Conservation (phyloP, 1,140 invertebrate genomes). For the Globodera ellingtonae region DNA sequence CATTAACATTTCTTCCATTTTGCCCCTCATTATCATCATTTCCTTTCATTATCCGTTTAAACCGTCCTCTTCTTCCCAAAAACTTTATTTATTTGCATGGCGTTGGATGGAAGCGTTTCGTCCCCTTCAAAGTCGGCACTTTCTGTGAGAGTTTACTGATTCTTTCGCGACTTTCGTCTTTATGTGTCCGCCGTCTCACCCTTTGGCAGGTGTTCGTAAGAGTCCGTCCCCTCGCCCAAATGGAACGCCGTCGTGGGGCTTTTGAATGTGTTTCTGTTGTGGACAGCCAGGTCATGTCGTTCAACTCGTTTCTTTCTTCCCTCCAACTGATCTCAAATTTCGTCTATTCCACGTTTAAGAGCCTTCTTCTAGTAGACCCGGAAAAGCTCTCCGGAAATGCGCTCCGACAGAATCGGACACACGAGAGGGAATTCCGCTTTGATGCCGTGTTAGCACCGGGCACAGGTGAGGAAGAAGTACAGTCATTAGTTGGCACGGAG, state of each 20-base stretch:
- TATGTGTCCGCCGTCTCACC: background rate
- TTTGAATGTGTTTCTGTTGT: conserved; percentile 68
- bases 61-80: background rate
- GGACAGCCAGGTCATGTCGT: conserved; percentile 66
- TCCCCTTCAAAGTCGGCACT: background rate
- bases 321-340: background rate
- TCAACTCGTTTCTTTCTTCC: conserved; percentile 18
- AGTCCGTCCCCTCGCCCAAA: conserved; percentile 69
- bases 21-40: too few relatives aligned
- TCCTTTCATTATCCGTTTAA: background rate
- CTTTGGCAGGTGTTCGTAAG: conserved; percentile 69
- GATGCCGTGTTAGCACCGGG: conserved; percentile 77
- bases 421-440: conserved; percentile 80
- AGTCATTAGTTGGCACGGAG: conserved; percentile 71
- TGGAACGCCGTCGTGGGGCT: conserved; percentile 67
- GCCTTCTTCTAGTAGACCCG: conserved; percentile 72
- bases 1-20: too few relatives aligned
- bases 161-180: too few relatives aligned
- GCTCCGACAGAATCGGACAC: conserved; percentile 72
- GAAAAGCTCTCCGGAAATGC: conserved; percentile 72
- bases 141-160: background rate
- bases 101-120: background rate
- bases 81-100: background rate
- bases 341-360: background rate
- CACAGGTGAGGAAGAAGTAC: conserved; percentile 76